Evolutionary conservation across 2,113 vertebrate species (phyloP), one percentile per base, ranked within the genome.

Genomic region (Oryzias curvinotus): DNA sequence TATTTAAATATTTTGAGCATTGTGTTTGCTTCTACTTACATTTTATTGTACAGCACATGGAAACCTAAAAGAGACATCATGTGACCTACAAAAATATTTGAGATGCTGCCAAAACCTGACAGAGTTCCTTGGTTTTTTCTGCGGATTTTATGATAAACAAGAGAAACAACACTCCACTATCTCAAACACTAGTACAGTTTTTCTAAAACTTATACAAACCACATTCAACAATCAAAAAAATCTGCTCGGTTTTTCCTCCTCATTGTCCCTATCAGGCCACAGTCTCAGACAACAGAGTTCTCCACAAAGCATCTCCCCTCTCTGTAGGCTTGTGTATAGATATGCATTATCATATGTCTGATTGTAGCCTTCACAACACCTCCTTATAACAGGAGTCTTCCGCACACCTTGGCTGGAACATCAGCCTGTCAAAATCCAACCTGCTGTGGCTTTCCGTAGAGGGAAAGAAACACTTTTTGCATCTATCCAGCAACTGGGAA

Each of bases 111-210:
- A 80, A 15, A 57, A 26, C 52, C 14, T 83, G 80, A 77, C 80
- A 83, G 65, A 44, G 65, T 47, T 80, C 66, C 62, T 66, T 80
- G 66, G 73, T 81, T 80, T 23, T 56, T 79, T 83, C 64, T 82
- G 74, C 82, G 79, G 77, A 80, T 65, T 73, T 77, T 49, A 62
- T 44, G 36, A 66, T 50, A 71, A 48, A 44, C 17, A 30, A 62
- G 71, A 70, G 58, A 26, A 14, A 5, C 54, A 41, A 57, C 62
- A 23, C 14, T 53, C 56, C 71, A 41, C 42, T 58, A 54, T 71
- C 73, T 62, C 25, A 66, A 54, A 68, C 68, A 65, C 44, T 60
- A 18, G 4, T 8, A 64, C n/a, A 75, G 30, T 74, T 41, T 36
- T 2, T 36, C 30, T 36, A 12, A 75, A 55, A 71, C 43, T 63